Evolutionary conservation across 2,113 vertebrate genomes (phyloP).

Genomic region (Craseonycteris thonglongyai): DNA sequence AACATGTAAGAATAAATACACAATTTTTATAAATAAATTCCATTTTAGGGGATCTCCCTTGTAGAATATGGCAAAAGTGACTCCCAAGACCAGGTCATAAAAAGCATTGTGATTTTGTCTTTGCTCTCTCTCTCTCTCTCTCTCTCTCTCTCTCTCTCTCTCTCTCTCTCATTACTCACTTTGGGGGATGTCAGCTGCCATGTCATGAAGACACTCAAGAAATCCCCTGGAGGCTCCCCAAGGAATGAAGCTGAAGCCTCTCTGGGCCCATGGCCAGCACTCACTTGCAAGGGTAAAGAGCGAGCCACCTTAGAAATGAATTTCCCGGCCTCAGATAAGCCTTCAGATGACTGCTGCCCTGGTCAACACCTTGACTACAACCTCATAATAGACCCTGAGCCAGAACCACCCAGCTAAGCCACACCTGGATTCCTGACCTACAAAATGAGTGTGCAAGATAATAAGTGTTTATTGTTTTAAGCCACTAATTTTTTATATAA

Average conservation of each 20-base stretch:
- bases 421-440: slow-evolving; percentile 10
- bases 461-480: slow-evolving; percentile 16
- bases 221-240: not conserved
- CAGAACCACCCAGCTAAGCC: not conserved
- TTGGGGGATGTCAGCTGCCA: not conserved
- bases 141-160: not conserved
- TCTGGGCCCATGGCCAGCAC: not conserved
- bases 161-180: not conserved
- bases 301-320: not conserved
- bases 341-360: not conserved
- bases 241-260: not conserved
- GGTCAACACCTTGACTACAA: not conserved
- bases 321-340: not conserved
- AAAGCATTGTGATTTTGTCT: not conserved
- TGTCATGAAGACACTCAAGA: not conserved
- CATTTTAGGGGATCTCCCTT: too few species aligned
- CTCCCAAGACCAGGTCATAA: not conserved
- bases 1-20: too few species aligned
- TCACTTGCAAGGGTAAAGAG: not conserved
- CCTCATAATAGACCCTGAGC: not conserved
- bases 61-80: not conserved
- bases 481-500: not conserved
- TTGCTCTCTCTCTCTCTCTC: not conserved
- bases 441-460: not conserved
- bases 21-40: too few species aligned